These are phyloP conservation scores for Semnopithecus entellus DNA, from an alignment of 2,113 vertebrate species.

Conservation along the genomic window DNA sequence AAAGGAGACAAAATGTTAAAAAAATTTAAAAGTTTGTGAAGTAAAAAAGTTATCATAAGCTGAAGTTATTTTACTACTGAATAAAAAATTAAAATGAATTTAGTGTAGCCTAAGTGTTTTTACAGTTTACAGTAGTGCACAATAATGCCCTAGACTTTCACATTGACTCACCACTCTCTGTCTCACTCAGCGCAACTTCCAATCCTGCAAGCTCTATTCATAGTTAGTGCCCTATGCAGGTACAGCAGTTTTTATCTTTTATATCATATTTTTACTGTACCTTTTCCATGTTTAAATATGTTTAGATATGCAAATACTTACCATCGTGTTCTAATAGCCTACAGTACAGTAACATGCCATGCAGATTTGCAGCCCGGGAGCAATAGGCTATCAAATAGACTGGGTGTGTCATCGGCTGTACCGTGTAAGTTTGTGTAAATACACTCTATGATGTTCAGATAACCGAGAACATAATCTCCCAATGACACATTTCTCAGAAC, in stretches of 20 bases:
- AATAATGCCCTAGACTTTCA: background rate
- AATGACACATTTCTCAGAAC: background rate
- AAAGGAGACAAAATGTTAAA: too few species aligned
- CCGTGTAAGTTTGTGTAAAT: background rate
- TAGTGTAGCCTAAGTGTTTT: background rate
- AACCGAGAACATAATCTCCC: background rate
- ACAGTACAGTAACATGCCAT: background rate
- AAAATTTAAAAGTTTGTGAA: background rate
- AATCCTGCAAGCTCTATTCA: background rate
- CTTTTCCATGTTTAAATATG: background rate
- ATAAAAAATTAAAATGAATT: background rate
- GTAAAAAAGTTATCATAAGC: background rate
- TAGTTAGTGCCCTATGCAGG: background rate
- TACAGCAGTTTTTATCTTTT: background rate
- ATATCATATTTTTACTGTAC: background rate
- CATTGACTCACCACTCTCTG: background rate
- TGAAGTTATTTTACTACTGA: background rate
- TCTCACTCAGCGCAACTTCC: background rate
- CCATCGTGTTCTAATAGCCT: background rate
- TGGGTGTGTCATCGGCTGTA: background rate
- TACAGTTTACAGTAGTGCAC: background rate
- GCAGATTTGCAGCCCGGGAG: background rate
- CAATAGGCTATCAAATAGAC: background rate
- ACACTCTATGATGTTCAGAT: background rate
- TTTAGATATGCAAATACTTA: background rate